Evolutionary conservation across 2,797 vertebrate species (phyloP).

Genomic region (Enteromius unitaeniatus): DNA sequence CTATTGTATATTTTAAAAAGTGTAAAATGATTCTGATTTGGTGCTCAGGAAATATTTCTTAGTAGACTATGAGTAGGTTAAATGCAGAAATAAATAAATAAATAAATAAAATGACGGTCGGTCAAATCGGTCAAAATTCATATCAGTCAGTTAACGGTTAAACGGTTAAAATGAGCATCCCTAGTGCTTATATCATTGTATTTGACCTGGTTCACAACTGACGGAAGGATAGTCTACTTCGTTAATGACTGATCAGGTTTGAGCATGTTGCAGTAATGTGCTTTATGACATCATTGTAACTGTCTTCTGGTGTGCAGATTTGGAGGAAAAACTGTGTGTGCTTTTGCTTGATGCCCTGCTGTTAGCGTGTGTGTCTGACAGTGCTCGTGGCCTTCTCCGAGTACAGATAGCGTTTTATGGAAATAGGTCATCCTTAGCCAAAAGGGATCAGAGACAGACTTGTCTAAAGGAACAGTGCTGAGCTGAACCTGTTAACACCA

Average conservation of each 20-base stretch:
- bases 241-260: not conserved
- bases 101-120: too few relatives aligned
- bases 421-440: conserved; percentile 60
- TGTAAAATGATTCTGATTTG: not conserved
- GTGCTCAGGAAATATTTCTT: not conserved
- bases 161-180: too few relatives aligned
- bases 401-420: conserved; percentile 52
- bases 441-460: conserved; percentile 58
- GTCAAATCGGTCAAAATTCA: too few relatives aligned
- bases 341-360: conserved; percentile 25
- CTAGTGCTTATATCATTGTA: not conserved
- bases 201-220: not conserved
- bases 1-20: not conserved
- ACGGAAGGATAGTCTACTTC: not conserved
- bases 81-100: too few relatives aligned
- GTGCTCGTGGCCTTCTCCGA: conserved; percentile 55
- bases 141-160: too few relatives aligned
- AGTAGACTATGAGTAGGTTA: not conserved
- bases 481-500: conserved; percentile 28
- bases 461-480: conserved; percentile 45
- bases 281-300: conserved; percentile 22
- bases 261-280: not conserved
- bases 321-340: conserved; percentile 1
- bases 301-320: conserved; percentile 10
- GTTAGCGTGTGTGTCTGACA: conserved; percentile 26